Evolutionary conservation across 2,888 invertebrate species (phyloP).

Genomic region (Acholoe squamosa): DNA sequence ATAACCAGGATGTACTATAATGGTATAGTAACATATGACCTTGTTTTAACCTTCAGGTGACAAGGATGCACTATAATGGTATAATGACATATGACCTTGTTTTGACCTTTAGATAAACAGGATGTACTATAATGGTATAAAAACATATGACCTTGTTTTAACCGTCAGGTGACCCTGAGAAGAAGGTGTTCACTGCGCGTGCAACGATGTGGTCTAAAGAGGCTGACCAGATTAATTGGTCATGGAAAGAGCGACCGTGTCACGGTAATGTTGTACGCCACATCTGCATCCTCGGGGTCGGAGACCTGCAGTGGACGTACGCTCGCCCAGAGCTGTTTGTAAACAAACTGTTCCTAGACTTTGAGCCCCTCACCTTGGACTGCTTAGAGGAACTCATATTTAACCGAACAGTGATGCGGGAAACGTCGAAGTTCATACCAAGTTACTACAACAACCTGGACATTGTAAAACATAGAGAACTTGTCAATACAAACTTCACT

Average conservation of each 20-base stretch:
- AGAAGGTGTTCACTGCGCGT: slow-evolving; percentile 67
- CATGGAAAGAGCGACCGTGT: slow-evolving; percentile 71
- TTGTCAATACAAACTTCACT: neutral
- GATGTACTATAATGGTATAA: no score
- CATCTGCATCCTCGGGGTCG: slow-evolving; percentile 79
- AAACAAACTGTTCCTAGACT: slow-evolving; percentile 76
- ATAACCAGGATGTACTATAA: no score
- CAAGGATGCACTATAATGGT: neutral
- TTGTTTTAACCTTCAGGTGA: no score
- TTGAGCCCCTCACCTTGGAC: slow-evolving; percentile 66
- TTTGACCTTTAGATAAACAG: neutral
- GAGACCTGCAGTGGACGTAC: slow-evolving; percentile 73
- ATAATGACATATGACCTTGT: no score
- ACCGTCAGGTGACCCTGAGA: slow-evolving; percentile 68
- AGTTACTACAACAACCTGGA: slow-evolving; percentile 65
- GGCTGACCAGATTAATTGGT: slow-evolving; percentile 67
- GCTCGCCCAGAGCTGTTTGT: slow-evolving; percentile 77
- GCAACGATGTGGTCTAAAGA: slow-evolving; percentile 65
- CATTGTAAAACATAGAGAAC: slow-evolving; percentile 61
- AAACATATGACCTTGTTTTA: no score
- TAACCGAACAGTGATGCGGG: slow-evolving; percentile 61
- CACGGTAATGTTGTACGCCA: slow-evolving; percentile 75
- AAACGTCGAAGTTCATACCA: slow-evolving; percentile 31
- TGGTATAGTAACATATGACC: no score
- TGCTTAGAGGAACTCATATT: slow-evolving; percentile 69